These are phyloP conservation scores for Spilogale gracilis DNA, from an alignment of 2,113 vertebrate species.

Conservation along the genomic window DNA sequence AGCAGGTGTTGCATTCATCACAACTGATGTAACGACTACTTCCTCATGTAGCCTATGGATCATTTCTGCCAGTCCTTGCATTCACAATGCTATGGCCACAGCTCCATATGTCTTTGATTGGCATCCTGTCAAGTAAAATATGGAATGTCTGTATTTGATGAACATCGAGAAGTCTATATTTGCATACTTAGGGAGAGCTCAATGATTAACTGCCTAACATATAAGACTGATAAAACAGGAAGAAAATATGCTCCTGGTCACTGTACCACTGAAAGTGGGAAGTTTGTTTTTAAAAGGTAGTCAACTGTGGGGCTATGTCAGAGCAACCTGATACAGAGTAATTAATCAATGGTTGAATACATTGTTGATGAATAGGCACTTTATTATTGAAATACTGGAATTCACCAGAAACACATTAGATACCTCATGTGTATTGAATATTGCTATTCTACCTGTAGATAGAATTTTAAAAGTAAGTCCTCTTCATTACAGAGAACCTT, in stretches of 20 bases:
- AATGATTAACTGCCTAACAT: not conserved
- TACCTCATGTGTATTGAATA: not conserved
- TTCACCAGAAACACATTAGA: not conserved
- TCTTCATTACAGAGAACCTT: not conserved
- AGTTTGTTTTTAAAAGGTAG: not conserved
- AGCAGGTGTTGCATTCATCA: not conserved
- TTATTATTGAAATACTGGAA: not conserved
- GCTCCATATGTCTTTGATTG: not conserved
- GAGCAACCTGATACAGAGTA: not conserved
- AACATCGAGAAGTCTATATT: not conserved
- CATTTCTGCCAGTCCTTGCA: not conserved
- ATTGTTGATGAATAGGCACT: not conserved
- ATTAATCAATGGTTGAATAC: not conserved
- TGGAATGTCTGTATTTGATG: not conserved
- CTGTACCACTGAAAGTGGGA: not conserved
- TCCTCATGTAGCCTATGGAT: not conserved
- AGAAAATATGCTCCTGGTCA: not conserved
- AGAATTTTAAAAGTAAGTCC: not conserved
- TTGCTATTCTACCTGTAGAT: not conserved
- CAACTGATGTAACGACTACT: not conserved
- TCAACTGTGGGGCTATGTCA: not conserved
- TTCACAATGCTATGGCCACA: not conserved
- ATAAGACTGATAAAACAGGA: not conserved
- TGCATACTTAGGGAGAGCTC: not conserved
- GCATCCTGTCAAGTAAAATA: not conserved